Conservation (phyloP, 2,113 vertebrate genomes). For the human region DNA sequence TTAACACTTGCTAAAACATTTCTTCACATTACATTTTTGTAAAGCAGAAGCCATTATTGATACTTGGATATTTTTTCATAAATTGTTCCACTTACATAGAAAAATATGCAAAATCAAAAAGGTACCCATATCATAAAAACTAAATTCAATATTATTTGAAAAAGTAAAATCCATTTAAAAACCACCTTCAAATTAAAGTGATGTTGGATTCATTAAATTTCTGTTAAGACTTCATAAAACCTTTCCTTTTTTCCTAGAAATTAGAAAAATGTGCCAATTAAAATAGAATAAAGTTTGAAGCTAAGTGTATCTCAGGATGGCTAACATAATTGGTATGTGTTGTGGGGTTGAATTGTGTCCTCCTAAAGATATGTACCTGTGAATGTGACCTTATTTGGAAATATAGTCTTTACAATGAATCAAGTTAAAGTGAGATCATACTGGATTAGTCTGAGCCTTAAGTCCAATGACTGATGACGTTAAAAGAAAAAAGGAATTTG, state of each 20-base stretch:
- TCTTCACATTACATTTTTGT: background rate
- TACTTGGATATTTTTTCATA: background rate
- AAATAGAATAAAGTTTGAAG: background rate
- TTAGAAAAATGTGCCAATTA: background rate
- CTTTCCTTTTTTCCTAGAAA: background rate
- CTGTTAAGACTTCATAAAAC: background rate
- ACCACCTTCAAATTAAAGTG: background rate
- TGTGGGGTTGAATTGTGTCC: background rate
- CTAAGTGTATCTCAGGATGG: background rate
- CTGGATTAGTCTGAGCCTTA: background rate
- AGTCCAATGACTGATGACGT: background rate
- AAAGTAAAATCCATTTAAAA: background rate
- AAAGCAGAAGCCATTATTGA: background rate
- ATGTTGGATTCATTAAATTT: background rate
- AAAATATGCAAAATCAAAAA: background rate
- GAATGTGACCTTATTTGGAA: background rate
- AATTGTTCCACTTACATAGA: background rate
- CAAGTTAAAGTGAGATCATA: background rate
- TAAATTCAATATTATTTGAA: background rate
- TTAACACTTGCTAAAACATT: background rate
- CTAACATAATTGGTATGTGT: background rate
- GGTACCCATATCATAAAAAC: background rate
- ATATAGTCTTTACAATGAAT: background rate
- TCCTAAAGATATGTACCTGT: background rate
- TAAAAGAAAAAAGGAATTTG: background rate